Evolutionary conservation across 2,797 vertebrate species (phyloP).

Genomic region (Danio jaintianensis): DNA sequence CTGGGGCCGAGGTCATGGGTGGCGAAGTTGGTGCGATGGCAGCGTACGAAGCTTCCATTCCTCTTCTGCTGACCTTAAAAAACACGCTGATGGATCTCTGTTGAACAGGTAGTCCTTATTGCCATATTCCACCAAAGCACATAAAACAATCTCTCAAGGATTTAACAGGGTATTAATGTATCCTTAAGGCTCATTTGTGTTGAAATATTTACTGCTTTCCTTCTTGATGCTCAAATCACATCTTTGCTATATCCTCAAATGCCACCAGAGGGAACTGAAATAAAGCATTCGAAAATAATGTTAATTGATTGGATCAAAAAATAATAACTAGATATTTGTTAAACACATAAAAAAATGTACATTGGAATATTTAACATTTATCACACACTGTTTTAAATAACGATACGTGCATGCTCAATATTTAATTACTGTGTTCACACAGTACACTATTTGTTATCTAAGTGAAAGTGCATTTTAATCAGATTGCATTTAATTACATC

Average conservation of each 20-base stretch:
- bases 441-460: neutral
- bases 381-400: neutral
- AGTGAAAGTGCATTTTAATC: neutral
- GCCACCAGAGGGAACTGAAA: conserved; percentile 44
- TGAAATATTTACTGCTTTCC: neutral
- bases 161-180: neutral
- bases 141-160: neutral
- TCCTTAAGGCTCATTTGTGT: conserved; percentile 29
- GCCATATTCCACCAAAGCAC: conserved; percentile 54
- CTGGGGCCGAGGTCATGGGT: conserved; percentile 48
- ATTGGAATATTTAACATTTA: neutral
- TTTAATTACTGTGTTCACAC: neutral
- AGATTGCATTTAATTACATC: neutral
- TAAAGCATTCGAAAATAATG: neutral
- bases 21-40: conserved; percentile 53
- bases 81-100: conserved; percentile 24
- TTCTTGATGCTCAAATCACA: conserved; percentile 24
- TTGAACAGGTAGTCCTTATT: conserved; percentile 58
- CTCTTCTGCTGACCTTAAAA: conserved; percentile 27
- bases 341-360: neutral
- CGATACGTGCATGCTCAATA: neutral
- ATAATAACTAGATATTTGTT: neutral
- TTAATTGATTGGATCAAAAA: neutral
- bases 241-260: conserved; percentile 20
- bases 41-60: conserved; percentile 64